phyloP scores from a whole-genome alignment of 2,113 vertebrate genomes.

The Porphyrio hochstetteri region DNA sequence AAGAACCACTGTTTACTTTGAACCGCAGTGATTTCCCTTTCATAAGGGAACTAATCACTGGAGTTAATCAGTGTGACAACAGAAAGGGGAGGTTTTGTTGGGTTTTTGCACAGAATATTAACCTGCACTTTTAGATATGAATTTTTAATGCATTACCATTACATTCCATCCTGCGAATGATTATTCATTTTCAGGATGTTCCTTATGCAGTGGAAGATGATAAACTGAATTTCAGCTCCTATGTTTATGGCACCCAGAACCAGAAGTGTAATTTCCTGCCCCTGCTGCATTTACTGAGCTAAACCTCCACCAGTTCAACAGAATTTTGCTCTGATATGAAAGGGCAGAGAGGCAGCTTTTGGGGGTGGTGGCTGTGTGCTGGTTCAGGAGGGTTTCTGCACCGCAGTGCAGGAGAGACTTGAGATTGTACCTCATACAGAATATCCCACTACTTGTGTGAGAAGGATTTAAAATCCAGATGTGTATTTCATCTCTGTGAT shows the following conservation, averaged over 20 bases:
- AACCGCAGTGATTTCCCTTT: constrained; percentile 60
- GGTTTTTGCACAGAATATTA: constrained; percentile 68
- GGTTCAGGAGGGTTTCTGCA: neutral
- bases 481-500: neutral
- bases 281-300: constrained; percentile 1
- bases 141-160: constrained; percentile 67
- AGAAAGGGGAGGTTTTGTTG: constrained; percentile 65
- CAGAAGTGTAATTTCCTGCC: constrained; percentile 61
- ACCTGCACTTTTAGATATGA: constrained; percentile 64
- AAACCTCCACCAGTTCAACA: neutral
- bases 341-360: neutral
- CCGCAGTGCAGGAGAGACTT: neutral
- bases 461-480: neutral
- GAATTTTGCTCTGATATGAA: neutral
- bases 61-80: constrained; percentile 71
- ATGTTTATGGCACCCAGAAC: constrained; percentile 51
- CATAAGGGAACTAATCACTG: constrained; percentile 65
- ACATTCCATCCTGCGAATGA: constrained; percentile 51
- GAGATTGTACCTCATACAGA: neutral
- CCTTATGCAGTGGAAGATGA: constrained; percentile 50
- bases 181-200: constrained; percentile 69
- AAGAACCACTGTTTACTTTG: constrained; percentile 60
- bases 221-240: constrained; percentile 57
- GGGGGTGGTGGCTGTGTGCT: neutral
- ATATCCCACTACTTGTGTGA: neutral